A percentile compares a stretch with the other conserved stretches of the same genome.
Conservation (phyloP, 35 echinoderm and acorn worm species). For the Nesometra sesokonis region DNA sequence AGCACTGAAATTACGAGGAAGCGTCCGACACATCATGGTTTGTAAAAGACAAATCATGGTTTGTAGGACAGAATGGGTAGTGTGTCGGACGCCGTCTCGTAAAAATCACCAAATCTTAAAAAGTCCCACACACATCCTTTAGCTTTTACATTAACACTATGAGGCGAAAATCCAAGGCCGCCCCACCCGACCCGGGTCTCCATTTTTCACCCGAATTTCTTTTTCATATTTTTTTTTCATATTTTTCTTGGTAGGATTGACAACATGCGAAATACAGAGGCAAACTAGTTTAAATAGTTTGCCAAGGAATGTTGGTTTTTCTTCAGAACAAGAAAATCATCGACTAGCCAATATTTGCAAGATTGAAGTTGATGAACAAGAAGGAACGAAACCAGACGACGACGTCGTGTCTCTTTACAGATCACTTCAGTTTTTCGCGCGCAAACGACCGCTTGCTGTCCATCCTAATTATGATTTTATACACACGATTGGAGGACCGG, state of each 20-base stretch:
- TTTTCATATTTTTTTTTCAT: too few relatives aligned
- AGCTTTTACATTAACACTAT: too few relatives aligned
- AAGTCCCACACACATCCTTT: too few relatives aligned
- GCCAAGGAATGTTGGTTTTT: neutral
- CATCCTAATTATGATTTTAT: neutral
- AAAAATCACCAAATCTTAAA: too few relatives aligned
- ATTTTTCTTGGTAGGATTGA: neutral
- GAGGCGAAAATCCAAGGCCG: too few relatives aligned
- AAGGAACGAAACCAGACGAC: neutral
- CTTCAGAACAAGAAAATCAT: neutral
- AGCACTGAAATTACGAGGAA: too few relatives aligned
- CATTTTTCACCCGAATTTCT: too few relatives aligned
- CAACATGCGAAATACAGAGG: neutral
- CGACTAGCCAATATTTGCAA: neutral
- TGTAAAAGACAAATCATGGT: too few relatives aligned
- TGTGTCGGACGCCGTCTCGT: too few relatives aligned
- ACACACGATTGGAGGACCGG: neutral
- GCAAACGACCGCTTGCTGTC: neutral
- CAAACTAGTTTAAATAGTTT: neutral
- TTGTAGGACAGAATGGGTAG: too few relatives aligned
- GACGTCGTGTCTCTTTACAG: neutral
- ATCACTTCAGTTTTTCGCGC: neutral
- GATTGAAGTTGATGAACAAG: neutral
- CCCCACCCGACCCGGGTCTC: too few relatives aligned
- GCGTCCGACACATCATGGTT: too few relatives aligned